Evolutionary conservation across 2,797 vertebrate genomes (phyloP).

Genomic region (Zenarchopterus dispar): DNA sequence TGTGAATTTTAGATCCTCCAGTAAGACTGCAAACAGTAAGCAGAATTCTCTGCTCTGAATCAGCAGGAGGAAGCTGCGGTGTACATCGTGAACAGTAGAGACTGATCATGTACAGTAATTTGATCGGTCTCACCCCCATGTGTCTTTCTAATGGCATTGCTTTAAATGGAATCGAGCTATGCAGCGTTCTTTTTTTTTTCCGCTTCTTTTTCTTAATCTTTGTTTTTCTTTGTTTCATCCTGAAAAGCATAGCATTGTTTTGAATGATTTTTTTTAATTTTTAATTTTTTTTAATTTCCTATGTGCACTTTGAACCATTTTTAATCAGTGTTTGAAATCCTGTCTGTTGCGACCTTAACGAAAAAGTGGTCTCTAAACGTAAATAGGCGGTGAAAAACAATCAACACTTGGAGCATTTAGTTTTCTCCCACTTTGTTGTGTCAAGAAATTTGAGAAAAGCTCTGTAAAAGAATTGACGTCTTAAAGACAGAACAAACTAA

Average conservation of each 20-base stretch:
- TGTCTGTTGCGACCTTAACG: constrained; percentile 85
- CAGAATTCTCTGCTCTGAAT: constrained; percentile 49
- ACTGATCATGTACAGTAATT: constrained; percentile 73
- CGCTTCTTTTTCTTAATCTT: constrained; percentile 49
- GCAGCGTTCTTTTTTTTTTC: constrained; percentile 87
- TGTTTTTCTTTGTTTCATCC: constrained; percentile 55
- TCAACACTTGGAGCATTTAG: constrained; percentile 44
- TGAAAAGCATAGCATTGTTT: constrained; percentile 41
- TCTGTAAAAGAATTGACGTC: constrained; percentile 76
- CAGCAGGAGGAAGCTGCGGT: constrained; percentile 70
- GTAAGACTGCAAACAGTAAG: constrained; percentile 30
- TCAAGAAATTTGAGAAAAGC: constrained; percentile 13
- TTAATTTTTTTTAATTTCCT: constrained; percentile 6
- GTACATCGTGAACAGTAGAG: constrained; percentile 72
- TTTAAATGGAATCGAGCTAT: constrained; percentile 97
- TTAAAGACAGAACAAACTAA: constrained; percentile 88
- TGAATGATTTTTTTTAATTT: constrained; percentile 16
- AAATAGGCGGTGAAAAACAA: constrained; percentile 64
- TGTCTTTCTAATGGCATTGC: constrained; percentile 85
- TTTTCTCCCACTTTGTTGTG: constrained; percentile 28
- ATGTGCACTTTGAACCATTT: constrained; percentile 70
- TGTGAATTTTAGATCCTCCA: constrained; percentile 83
- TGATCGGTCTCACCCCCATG: constrained; percentile 62
- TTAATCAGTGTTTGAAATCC: constrained; percentile 78
- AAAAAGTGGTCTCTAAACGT: constrained; percentile 88